Conservation (phyloP, 2,888 invertebrate genomes). For the Tipula vernalis region DNA sequence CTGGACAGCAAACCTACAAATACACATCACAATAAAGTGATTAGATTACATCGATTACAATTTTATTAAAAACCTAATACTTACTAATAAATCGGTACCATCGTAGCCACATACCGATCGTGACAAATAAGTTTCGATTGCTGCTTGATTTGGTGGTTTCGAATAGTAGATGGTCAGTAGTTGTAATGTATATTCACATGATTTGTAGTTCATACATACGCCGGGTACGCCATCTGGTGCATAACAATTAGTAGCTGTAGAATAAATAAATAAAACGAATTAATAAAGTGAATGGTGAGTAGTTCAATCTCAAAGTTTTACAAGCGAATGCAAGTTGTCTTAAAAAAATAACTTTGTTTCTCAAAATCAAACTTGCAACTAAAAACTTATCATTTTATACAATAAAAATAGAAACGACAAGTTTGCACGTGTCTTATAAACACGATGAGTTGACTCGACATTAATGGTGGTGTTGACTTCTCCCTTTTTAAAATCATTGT, state of each 20-base stretch:
- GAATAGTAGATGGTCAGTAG: slow-evolving; percentile 17
- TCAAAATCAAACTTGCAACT: too few species aligned
- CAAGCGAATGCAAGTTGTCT: too few species aligned
- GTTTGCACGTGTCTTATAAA: too few species aligned
- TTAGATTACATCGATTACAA: background rate
- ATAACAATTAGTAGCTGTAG: slow-evolving; percentile 33
- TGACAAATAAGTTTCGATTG: slow-evolving; percentile 39
- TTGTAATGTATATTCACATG: slow-evolving; percentile 40
- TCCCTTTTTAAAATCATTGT: too few species aligned
- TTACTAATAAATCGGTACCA: slow-evolving; percentile 49
- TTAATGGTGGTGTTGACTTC: too few species aligned
- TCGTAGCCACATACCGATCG: slow-evolving; percentile 58
- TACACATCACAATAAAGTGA: background rate
- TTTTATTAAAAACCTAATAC: background rate
- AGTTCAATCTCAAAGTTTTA: too few species aligned
- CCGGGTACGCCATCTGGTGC: slow-evolving; percentile 41
- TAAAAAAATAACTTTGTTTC: too few species aligned
- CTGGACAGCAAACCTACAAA: slow-evolving; percentile 18
- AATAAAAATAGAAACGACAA: too few species aligned
- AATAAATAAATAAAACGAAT: background rate
- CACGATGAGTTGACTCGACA: too few species aligned
- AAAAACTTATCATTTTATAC: too few species aligned
- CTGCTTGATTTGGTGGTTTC: slow-evolving; percentile 24
- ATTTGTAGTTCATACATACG: slow-evolving; percentile 40
- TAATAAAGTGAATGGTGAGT: too few species aligned